Evolutionary conservation across 2,113 vertebrate genomes (phyloP), one percentile per base, ranked within the genome.

Genomic region (Tragelaphus scriptus): DNA sequence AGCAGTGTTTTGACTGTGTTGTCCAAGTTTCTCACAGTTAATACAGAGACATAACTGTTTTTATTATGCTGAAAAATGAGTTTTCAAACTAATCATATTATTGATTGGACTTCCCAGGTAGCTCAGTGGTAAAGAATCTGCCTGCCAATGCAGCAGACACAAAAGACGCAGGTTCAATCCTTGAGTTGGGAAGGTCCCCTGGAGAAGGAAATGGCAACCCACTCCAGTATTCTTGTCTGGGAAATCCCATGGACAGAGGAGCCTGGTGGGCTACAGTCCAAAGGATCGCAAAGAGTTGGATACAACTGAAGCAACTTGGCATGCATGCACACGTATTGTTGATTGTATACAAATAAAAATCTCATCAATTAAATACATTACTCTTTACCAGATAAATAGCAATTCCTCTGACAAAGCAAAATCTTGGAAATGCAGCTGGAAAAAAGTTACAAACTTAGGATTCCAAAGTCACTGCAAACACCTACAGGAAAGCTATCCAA

Each of bases 331-430:
- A 25, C 23, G 8, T 77, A 77, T 63, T 88, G 32, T 32, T 96
- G 55, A 90, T 36, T 91, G 61, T 94, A 10, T 82, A 94, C 51
- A 94, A 97, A 88, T 91, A 49, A 91, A 97, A 63, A 77, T 36
- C 59, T 96, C 92, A 90, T 68, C 51, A 92, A 61, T 92, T 90
- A 97, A 95, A 95, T 82, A 75, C 93, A 97, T 71, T 80, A 81
- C 51, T 84, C 56, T 85, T 81, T 81, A 90, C n/a, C 47, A 92
- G 40, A 97, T 81, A 93, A 87, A 85, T 13, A 63, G 85, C 53
- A 97, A 32, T 88, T 93, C 55, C n/a, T 87, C n/a, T 92, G 32
- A 82, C n/a, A 95, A 0, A 88, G 63, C 14, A 95, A 85, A 28
- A 85, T 82, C 88, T 95, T 93, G 7, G 47, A 96, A 96, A 77